Base-by-base conservation (phyloP, 2,113 vertebrate species). In the Ornithorhynchus anatinus region DNA sequence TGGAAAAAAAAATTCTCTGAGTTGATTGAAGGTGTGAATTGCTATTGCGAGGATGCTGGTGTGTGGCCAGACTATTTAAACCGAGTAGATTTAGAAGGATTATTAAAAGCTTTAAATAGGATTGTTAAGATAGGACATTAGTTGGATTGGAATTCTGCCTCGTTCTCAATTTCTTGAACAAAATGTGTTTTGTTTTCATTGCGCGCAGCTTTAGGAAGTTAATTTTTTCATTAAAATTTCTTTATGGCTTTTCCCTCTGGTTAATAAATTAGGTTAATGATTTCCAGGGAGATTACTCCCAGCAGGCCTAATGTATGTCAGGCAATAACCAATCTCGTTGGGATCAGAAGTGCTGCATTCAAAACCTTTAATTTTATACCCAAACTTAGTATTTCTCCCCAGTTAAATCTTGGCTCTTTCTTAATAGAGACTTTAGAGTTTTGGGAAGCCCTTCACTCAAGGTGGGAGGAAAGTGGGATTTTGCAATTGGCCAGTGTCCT, bases 91-190 rank as follows among this genome's bases (percentile, higher is more conserved):
- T 70, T 48, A 68, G 38, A 56, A 54, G 37, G 63, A 29, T 78
- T 75, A 75, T 75, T 53, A 48, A 61, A 35, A 40, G 20, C n/a
- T 33, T 79, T 71, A 75, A 69, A 81, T 53, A 67, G 47, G 47
- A 77, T 31, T 63, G 40, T 79, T 79, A 79, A 77, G 69, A 85
- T 81, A 57, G 60, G 62, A 58, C 31, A 58, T n/a, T n/a, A n/a
- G n/a, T n/a, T n/a, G n/a, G n/a, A n/a, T n/a, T n/a, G n/a, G 56
- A 12, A 0, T 70, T 68, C 75, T 47, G 38, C 48, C 63, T 77
- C 2, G 20, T 50, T 66, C 74, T 57, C 59, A 32, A 70, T 45
- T 69, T 61, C 53, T 58, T 67, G 15, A 29, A 53, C 59, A 58
- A 37, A 5, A n/a, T n/a, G n/a, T n/a, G 51, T 57, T 48, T 63